Percentiles rank a stretch among this genome's conserved stretches.
phyloP scores from a whole-genome alignment of 2,888 invertebrate genomes.

The Anodontia alba region DNA sequence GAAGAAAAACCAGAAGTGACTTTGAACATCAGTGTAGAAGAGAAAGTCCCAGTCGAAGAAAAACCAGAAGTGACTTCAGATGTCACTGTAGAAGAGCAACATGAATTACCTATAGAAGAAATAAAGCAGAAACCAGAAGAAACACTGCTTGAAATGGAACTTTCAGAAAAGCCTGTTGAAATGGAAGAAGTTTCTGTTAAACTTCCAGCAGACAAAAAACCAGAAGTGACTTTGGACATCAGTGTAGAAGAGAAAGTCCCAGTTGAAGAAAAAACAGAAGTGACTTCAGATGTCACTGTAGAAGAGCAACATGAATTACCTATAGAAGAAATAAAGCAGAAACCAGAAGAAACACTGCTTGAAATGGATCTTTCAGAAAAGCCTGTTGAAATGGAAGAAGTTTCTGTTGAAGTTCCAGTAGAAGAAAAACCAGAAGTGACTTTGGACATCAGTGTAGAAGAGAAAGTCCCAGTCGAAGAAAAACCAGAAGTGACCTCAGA shows the following conservation, averaged over 20 bases:
- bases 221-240: background rate
- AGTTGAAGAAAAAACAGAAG: conserved; percentile 10
- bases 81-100: too few relatives aligned
- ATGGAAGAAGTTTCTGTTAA: conserved; percentile 19
- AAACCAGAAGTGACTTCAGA: too few relatives aligned
- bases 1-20: conserved; percentile 7
- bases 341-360: background rate
- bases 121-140: conserved; percentile 16
- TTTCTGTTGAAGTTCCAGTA: too few relatives aligned
- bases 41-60: too few relatives aligned
- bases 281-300: conserved; percentile 9
- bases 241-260: background rate
- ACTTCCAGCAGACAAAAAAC: conserved; percentile 12
- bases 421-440: too few relatives aligned
- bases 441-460: too few relatives aligned
- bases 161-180: conserved; percentile 17
- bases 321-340: conserved; percentile 25
- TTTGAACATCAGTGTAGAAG: too few relatives aligned
- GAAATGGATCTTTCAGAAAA: conserved; percentile 31
- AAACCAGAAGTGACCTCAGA: too few relatives aligned
- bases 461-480: too few relatives aligned
- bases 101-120: too few relatives aligned
- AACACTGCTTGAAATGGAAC: conserved; percentile 17
- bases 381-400: too few relatives aligned
- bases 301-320: conserved; percentile 21